A percentile compares a stretch with the other conserved stretches of the same genome.
Evolutionary conservation across 2,888 invertebrate species (phyloP).

Genomic region (Hypena proboscidalis): DNA sequence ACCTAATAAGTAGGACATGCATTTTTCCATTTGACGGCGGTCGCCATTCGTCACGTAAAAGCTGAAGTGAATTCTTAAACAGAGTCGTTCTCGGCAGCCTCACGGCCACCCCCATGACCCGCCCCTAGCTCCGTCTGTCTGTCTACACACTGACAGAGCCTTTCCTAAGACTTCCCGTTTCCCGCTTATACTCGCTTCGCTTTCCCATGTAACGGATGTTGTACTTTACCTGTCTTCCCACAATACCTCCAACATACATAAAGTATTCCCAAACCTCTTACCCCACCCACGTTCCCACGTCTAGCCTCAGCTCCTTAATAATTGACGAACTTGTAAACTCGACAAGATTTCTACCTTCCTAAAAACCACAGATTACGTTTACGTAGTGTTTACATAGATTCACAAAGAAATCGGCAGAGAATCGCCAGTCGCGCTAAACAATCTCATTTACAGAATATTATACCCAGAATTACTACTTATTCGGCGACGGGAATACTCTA

Average conservation of each 20-base stretch:
- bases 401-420: slow-evolving; percentile 2
- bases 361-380: slow-evolving; percentile 9
- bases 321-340: slow-evolving; percentile 18
- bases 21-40: slow-evolving; percentile 3
- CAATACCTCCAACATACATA: slow-evolving; percentile 19
- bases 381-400: slow-evolving; percentile 10
- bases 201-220: slow-evolving; percentile 20
- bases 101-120: background rate
- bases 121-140: slow-evolving; percentile 5
- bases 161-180: slow-evolving; percentile 17
- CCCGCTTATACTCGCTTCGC: slow-evolving; percentile 17
- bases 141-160: background rate
- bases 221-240: slow-evolving; percentile 12
- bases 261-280: slow-evolving; percentile 27
- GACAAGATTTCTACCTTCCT: background rate
- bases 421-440: slow-evolving; percentile 2
- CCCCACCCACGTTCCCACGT: slow-evolving; percentile 5
- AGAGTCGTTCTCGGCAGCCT: slow-evolving; percentile 11
- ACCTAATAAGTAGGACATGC: background rate
- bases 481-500: slow-evolving; percentile 15
- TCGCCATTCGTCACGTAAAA: slow-evolving; percentile 4
- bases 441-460: slow-evolving; percentile 18
- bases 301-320: slow-evolving; percentile 24
- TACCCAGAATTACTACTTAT: slow-evolving; percentile 16
- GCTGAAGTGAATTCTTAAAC: slow-evolving; percentile 21